phyloP scores from a whole-genome alignment of 2,797 vertebrate species.

The Acanthurus leucopareius region DNA sequence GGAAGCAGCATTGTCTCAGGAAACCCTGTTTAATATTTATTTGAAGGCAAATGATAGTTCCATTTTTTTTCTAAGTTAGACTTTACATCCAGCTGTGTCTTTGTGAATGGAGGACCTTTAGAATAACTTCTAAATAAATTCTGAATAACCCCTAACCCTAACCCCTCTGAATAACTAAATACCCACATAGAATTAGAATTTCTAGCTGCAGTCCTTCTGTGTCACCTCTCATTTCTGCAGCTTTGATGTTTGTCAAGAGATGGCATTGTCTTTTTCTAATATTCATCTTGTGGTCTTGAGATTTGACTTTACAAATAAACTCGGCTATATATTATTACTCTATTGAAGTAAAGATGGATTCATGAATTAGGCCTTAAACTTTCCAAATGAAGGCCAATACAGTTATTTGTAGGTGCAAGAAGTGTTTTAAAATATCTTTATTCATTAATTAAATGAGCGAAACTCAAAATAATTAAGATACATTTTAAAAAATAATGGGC shows the following conservation, averaged over 20 bases:
- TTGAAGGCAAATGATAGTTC: background rate
- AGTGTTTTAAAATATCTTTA: background rate
- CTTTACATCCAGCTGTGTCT: background rate
- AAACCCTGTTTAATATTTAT: background rate
- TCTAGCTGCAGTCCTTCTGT: background rate
- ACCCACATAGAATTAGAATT: background rate
- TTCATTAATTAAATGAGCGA: background rate
- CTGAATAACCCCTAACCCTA: too few species aligned
- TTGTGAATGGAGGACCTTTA: background rate
- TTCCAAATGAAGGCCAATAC: background rate
- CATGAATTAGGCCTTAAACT: background rate
- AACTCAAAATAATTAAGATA: background rate
- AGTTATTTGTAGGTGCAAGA: background rate
- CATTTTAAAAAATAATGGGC: background rate
- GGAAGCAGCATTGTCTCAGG: background rate
- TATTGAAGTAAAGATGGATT: background rate
- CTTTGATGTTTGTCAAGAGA: slow-evolving; percentile 1
- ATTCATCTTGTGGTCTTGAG: background rate
- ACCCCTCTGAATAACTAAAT: background rate
- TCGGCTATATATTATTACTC: background rate
- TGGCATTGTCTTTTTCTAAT: slow-evolving; percentile 6
- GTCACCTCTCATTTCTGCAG: background rate
- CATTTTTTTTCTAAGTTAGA: background rate
- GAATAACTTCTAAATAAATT: too few species aligned
- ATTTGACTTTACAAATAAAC: background rate